Conservation (phyloP, 30 jellyfish, hydroid and myxozoan species). For the Rhopilema esculentum region DNA sequence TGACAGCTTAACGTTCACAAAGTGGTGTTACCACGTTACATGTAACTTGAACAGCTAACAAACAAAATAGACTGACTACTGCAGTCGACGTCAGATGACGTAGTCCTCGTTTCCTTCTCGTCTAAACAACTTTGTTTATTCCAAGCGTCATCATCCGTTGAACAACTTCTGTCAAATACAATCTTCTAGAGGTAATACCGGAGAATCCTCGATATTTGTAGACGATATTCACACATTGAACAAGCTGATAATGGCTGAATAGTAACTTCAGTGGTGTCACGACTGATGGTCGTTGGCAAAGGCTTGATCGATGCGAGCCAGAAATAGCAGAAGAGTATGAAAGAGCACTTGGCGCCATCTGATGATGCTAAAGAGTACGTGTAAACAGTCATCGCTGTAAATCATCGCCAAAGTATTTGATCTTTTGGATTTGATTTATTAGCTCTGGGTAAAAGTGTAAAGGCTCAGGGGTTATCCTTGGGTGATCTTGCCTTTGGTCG, state of each 20-base stretch:
- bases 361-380: conserved; percentile 54
- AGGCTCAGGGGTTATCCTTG: not conserved
- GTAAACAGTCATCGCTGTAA: conserved; percentile 61
- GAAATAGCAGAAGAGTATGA: conserved; percentile 50
- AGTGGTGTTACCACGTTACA: not conserved
- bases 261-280: conserved; percentile 20
- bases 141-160: not conserved
- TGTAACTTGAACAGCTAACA: not conserved
- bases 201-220: conserved; percentile 45
- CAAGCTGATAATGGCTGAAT: conserved; percentile 49
- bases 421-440: conserved; percentile 9
- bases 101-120: not conserved
- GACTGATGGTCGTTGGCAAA: conserved; percentile 20
- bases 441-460: not conserved
- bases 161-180: not conserved
- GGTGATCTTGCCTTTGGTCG: not conserved
- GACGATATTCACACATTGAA: conserved; percentile 42
- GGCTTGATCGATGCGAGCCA: conserved; percentile 59
- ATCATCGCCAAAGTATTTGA: conserved; percentile 24
- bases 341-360: conserved; percentile 68
- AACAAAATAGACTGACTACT: not conserved
- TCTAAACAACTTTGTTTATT: not conserved
- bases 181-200: conserved; percentile 3
- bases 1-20: not conserved
- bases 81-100: too few species aligned